Conservation (phyloP, 2,797 vertebrate genomes). For the Sciurus carolinensis region DNA sequence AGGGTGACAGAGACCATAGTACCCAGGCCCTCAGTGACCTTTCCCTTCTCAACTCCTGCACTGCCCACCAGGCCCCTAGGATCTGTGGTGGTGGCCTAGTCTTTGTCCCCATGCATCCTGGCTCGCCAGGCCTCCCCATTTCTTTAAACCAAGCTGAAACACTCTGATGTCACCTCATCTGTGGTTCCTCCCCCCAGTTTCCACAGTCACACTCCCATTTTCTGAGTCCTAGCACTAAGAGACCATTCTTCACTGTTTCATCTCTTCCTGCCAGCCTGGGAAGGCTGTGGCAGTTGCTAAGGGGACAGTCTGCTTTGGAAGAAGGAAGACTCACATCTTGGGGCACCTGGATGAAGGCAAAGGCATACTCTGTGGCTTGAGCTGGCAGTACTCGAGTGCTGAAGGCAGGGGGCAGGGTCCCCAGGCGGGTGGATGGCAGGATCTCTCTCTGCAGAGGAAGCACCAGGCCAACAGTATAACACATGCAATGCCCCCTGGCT, state of each 20-base stretch:
- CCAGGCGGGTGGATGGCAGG: constrained; percentile 93
- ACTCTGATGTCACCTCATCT: background rate
- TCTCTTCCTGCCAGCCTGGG: background rate
- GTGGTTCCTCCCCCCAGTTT: background rate
- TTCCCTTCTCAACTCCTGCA: background rate
- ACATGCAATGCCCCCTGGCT: background rate
- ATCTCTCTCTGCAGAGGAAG: constrained; percentile 93
- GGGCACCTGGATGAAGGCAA: constrained; percentile 97
- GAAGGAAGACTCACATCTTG: constrained; percentile 94
- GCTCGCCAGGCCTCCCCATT: background rate
- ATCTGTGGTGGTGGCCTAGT: background rate
- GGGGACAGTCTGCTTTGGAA: background rate
- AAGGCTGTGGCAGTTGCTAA: background rate
- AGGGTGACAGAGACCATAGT: background rate
- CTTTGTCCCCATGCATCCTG: background rate
- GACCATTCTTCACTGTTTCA: background rate
- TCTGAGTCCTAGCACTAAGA: background rate
- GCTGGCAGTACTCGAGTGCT: constrained; percentile 93
- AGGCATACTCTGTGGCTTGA: constrained; percentile 96
- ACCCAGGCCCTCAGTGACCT: background rate
- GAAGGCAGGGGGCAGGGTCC: constrained; percentile 94
- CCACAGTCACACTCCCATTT: background rate
- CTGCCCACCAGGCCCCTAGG: background rate
- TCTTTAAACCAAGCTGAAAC: background rate
- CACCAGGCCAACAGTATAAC: background rate